phyloP scores from a whole-genome alignment of 2,113 vertebrate species.

The Elephantulus edwardii region DNA sequence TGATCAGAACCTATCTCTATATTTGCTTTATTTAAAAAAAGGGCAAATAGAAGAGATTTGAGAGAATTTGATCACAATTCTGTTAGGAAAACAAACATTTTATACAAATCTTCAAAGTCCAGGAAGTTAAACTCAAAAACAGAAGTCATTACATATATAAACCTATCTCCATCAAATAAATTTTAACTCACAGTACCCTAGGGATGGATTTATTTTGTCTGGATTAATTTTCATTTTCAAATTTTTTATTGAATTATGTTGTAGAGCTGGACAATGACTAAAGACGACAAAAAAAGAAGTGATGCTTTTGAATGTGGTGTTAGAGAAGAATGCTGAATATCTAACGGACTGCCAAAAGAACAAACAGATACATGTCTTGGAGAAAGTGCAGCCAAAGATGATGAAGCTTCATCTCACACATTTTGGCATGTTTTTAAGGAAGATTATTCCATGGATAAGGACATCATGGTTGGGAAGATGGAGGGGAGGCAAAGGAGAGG shows the following conservation, averaged over 20 bases:
- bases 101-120: not conserved
- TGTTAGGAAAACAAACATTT: slow-evolving; percentile 9
- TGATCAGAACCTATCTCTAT: not conserved
- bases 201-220: not conserved
- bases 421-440: no score
- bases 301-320: no score
- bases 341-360: no score
- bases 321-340: no score
- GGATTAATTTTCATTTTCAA: slow-evolving; percentile 12
- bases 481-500: no score
- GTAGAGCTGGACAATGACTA: no score
- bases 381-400: no score
- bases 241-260: not conserved
- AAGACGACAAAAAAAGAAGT: no score
- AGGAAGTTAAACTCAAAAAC: not conserved
- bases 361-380: no score
- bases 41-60: not conserved
- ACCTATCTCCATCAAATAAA: not conserved
- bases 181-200: not conserved
- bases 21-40: not conserved
- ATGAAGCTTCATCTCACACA: no score
- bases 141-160: not conserved
- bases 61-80: not conserved
- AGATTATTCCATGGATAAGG: no score
- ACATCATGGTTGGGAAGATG: no score